Evolutionary conservation across 2,113 vertebrate genomes (phyloP), one percentile per base, ranked within the genome.

Genomic region (Spermophilus dauricus): DNA sequence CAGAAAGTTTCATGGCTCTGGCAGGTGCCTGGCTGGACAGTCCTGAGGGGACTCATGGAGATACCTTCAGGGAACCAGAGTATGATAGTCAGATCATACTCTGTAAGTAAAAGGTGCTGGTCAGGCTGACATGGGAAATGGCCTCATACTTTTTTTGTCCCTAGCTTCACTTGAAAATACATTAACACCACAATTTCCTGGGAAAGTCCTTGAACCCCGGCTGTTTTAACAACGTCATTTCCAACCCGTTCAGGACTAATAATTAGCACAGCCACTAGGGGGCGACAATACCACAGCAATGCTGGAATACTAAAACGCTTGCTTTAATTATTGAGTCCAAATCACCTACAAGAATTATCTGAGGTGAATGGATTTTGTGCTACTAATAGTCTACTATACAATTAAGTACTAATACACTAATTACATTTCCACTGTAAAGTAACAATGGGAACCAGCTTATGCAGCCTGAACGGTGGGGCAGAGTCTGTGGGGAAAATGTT

Each of bases 221-320:
- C 28, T 42, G 11, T 24, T 37, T 86, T 34, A 11, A 82, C n/a
- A 77, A 42, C 26, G 4, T 34, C 9, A 45, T 88, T 51, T 87
- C 76, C 28, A 8, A 83, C 48, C 0, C 2, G 1, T 32, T 11
- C 10, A 7, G 17, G 91, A 94, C 53, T 95, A 91, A 97, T 94
- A 94, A 90, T 96, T 88, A 98, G 97, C 86, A n/a, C 24, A 26
- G 70, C 96, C 98, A 98, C 97, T 93, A 94, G 97, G 97, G 17
- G 91, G 97, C 98, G 97, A 93, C 96, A 86, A 95, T 70, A 97
- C 80, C 86, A 78, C 94, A 95, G 94, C 16, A 61, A 96, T 87
- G 89, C 73, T 77, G 61, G 51, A 63, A 37, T 73, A 65, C 58
- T 30, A 89, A 45, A 24, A 28, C 10, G 5, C 72, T 89, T 75